phyloP scores from a whole-genome alignment of 2,888 invertebrate genomes.

The Sarcophaga rosellei region DNA sequence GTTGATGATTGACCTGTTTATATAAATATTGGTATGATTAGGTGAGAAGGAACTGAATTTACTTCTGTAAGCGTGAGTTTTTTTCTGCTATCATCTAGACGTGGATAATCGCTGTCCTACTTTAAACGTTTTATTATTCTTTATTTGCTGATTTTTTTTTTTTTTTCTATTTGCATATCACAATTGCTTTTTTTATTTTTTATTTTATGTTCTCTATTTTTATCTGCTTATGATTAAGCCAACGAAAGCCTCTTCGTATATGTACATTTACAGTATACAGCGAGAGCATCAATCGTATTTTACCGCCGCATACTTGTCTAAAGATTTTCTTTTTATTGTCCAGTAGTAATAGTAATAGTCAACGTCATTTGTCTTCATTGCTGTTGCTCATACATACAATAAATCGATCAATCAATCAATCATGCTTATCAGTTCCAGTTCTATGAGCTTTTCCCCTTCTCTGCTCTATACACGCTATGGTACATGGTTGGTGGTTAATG shows the following conservation, averaged over 20 bases:
- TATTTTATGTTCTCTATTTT: too few species aligned
- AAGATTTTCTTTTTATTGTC: neutral
- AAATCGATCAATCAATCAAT: neutral
- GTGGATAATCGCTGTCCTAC: neutral
- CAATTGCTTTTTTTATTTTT: neutral
- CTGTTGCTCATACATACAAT: neutral
- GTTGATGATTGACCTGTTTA: too few species aligned
- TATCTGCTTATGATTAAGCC: too few species aligned
- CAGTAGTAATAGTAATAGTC: neutral
- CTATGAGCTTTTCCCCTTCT: neutral
- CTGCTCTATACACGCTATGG: too few species aligned
- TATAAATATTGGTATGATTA: too few species aligned
- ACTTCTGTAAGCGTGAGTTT: too few species aligned
- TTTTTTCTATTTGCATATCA: conserved; percentile 2
- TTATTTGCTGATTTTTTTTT: neutral
- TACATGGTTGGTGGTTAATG: neutral
- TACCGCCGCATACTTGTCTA: neutral
- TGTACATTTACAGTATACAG: too few species aligned
- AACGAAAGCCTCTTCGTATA: too few species aligned
- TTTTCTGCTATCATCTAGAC: too few species aligned
- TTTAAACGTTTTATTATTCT: neutral
- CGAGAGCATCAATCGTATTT: neutral
- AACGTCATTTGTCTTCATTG: conserved; percentile 3
- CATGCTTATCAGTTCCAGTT: neutral
- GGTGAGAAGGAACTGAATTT: too few species aligned